Evolutionary conservation across 2,113 vertebrate species (phyloP).

Genomic region (Aramus guarauna): DNA sequence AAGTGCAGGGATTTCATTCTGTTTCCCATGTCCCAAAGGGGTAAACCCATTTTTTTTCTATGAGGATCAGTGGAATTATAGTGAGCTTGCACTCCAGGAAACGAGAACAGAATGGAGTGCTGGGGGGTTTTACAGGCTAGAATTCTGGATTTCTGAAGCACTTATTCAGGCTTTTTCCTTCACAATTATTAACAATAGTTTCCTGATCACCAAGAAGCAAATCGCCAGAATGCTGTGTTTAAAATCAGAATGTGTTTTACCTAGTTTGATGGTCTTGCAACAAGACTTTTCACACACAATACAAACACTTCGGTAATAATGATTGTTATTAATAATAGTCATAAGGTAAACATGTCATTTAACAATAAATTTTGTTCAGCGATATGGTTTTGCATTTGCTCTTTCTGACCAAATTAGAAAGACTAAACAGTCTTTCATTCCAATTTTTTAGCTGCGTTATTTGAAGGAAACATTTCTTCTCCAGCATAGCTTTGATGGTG

Average conservation of each 20-base stretch:
- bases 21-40: neutral
- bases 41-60: neutral
- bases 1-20: neutral
- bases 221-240: neutral
- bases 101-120: neutral
- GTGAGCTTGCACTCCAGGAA: neutral
- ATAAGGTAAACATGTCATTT: neutral
- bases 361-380: neutral
- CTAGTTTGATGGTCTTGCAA: neutral
- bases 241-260: neutral
- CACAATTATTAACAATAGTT: neutral
- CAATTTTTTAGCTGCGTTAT: neutral
- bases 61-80: neutral
- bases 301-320: neutral
- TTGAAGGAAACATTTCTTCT: constrained; percentile 13
- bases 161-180: neutral
- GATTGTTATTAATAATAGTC: neutral
- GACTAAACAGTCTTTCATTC: neutral
- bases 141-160: neutral
- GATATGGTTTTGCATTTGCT: neutral
- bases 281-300: neutral
- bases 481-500: neutral
- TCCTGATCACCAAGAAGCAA: neutral
- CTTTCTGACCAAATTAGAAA: neutral
- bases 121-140: neutral